Conservation (phyloP, 2,113 vertebrate genomes). For the Geothlypis trichas region DNA sequence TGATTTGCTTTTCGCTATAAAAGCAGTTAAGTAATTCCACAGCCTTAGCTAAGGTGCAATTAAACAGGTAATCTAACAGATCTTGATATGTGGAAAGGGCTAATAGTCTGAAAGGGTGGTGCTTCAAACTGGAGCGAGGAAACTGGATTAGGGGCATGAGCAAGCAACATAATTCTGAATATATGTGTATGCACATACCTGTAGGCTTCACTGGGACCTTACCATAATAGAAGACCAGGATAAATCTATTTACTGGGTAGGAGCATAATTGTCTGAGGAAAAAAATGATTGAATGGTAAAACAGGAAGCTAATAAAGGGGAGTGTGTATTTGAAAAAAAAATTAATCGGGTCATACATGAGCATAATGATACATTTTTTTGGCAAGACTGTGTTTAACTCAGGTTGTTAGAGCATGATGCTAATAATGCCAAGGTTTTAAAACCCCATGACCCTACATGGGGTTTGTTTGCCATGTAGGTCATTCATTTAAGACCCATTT, state of each 20-base stretch:
- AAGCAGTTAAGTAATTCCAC: neutral
- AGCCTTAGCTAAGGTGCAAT: neutral
- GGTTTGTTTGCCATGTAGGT: neutral
- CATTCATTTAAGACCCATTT: neutral
- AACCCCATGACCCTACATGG: neutral
- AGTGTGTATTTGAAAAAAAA: neutral
- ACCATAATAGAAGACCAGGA: neutral
- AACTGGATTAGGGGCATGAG: neutral
- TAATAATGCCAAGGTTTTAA: neutral
- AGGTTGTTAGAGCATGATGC: neutral
- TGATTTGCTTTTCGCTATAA: neutral
- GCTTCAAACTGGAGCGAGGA: neutral
- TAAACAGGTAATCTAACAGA: neutral
- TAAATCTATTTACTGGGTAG: neutral
- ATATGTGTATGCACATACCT: fast-evolving
- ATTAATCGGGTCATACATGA: fast-evolving
- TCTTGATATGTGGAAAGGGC: neutral
- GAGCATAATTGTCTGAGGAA: neutral
- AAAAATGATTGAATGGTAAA: neutral
- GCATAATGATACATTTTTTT: neutral
- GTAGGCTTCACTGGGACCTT: neutral
- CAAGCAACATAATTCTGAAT: neutral
- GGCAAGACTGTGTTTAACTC: neutral
- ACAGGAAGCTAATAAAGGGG: neutral
- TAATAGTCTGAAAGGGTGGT: neutral